Evolutionary conservation across 2,113 vertebrate genomes (phyloP), one percentile per base, ranked within the genome.

Genomic region (Riparia riparia): DNA sequence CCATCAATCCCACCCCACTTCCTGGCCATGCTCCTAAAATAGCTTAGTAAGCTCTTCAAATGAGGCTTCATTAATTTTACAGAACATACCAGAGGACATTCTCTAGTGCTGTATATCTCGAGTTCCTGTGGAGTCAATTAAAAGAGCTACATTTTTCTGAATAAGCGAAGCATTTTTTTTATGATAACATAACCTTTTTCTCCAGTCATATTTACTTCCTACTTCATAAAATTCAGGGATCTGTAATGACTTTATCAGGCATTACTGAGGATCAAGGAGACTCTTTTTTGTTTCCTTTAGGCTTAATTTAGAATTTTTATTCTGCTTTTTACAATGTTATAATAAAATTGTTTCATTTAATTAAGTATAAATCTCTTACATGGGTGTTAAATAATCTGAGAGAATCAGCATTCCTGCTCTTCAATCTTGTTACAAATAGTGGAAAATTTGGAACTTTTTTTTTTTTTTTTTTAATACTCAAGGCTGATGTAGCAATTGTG

Each of bases 41-140:
- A 89, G 51, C 64, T 91, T 71, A 32, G 49, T 71, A 73, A 92
- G 54, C 50, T 74, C 29, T 78, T 83, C 41, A 81, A 79, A 74
- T 61, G 51, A 96, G 28, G n/a, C 65, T 76, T 94, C 69, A 71
- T 96, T 96, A 89, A 79, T 94, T 94, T 93, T 84, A 60, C 28
- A 84, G 86, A 92, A 54, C 24, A n/a, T 71, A 78, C 5, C 44
- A 74, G 60, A 92, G 64, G 54, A 91, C 22, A 42, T 82, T 87
- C 39, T 25, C 51, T 58, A n/a, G 18, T 74, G 57, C 83, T 91
- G 32, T 63, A 26, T 29, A 50, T 86, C 34, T 92, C 2, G 5
- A 73, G 47, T 81, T 94, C 87, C 91, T 78, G 49, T 82, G 76
- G 34, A 92, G 80, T 78, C 83, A 71, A 25, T 84, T 95, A 95